Conservation (phyloP, 2,888 invertebrate genomes). For the Itoplectis maculator region DNA sequence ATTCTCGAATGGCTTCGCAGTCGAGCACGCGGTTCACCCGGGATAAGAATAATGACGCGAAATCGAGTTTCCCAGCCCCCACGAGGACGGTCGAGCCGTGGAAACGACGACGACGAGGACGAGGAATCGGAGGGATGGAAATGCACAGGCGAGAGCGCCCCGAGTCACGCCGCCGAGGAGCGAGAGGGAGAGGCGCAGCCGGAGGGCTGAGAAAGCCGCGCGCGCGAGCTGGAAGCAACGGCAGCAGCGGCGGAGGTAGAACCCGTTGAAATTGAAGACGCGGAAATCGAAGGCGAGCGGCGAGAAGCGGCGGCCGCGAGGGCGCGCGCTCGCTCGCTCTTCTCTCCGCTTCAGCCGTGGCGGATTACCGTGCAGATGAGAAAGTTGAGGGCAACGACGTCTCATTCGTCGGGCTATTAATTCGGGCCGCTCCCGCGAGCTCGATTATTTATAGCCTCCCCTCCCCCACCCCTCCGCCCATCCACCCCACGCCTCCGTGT, state of each 20-base stretch:
- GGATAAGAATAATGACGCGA: conserved; percentile 67
- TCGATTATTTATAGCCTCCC: conserved; percentile 68
- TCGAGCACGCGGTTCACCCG: conserved; percentile 69
- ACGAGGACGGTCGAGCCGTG: conserved; percentile 15
- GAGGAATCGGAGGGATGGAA: conserved; percentile 53
- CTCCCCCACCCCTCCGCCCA: too few species aligned
- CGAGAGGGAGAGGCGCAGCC: neutral
- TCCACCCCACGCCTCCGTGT: too few species aligned
- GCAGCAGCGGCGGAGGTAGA: too few species aligned
- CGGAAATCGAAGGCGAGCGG: conserved; percentile 61
- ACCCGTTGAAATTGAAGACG: conserved; percentile 65
- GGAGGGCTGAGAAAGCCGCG: conserved; percentile 47
- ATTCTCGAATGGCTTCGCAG: conserved; percentile 60
- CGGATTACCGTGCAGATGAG: conserved; percentile 67
- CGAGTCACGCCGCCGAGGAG: conserved; percentile 40
- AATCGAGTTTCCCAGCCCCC: conserved; percentile 64
- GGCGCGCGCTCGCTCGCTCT: conserved; percentile 22
- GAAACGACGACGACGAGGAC: conserved; percentile 1
- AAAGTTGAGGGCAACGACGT: conserved; percentile 69
- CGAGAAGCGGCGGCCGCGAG: conserved; percentile 14
- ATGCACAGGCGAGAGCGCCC: conserved; percentile 32
- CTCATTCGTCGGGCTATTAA: conserved; percentile 71
- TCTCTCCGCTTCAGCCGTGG: conserved; percentile 35
- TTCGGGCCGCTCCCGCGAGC: conserved; percentile 65
- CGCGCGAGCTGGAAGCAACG: neutral